phyloP scores from a whole-genome alignment of 2,888 invertebrate genomes.

The Eristalis intricaria region DNA sequence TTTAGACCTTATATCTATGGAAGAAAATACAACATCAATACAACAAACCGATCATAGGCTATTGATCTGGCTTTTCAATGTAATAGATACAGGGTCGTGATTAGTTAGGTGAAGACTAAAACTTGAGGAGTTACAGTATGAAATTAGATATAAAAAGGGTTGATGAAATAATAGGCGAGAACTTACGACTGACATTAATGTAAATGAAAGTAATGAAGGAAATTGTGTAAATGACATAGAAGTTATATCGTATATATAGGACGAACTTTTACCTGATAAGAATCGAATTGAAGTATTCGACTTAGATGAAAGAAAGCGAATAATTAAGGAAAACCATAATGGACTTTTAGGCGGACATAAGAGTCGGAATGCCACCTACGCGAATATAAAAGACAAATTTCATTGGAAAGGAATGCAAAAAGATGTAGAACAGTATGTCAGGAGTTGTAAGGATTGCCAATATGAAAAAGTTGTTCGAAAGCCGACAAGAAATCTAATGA shows the following conservation, averaged over 20 bases:
- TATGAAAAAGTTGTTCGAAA: not conserved
- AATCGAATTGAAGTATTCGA: not conserved
- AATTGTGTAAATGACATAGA: not conserved
- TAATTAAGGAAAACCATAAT: not conserved
- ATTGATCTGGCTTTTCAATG: not conserved
- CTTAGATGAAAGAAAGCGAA: not conserved
- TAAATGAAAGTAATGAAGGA: not conserved
- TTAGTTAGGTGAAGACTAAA: not conserved
- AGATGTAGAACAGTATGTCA: not conserved
- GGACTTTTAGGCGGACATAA: not conserved
- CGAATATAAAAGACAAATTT: conserved; percentile 1
- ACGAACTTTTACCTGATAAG: not conserved
- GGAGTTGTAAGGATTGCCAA: not conserved
- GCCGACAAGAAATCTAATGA: not conserved
- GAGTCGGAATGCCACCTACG: not conserved
- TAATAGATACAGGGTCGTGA: not conserved
- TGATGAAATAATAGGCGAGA: not conserved
- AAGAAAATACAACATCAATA: not conserved
- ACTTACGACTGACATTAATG: not conserved
- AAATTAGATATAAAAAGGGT: not conserved
- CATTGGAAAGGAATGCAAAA: conserved; percentile 1
- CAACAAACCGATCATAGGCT: conserved; percentile 29
- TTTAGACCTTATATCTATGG: too few species aligned
- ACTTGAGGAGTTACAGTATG: not conserved
- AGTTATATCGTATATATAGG: not conserved